Evolutionary conservation across 2,888 invertebrate genomes (phyloP).

Genomic region (Podotricha telesiphe): DNA sequence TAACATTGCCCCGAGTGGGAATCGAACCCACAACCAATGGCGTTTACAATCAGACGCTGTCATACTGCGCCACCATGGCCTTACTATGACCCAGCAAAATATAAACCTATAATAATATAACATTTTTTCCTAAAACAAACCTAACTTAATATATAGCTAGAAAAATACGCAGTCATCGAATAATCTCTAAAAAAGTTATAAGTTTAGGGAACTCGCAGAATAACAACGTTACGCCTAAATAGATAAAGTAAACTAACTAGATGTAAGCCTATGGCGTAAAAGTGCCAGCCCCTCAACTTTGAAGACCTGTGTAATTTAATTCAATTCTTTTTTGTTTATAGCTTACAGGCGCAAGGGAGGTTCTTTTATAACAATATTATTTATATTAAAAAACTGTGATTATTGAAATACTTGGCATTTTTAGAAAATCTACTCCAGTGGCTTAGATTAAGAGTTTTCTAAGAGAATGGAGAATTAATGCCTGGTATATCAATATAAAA

Average conservation of each 20-base stretch:
- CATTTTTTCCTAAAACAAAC: too few species aligned
- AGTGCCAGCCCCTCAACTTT: background rate
- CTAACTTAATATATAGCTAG: too few species aligned
- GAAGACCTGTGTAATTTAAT: slow-evolving; percentile 8
- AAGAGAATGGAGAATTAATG: background rate
- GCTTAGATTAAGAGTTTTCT: background rate
- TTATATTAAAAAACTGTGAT: background rate
- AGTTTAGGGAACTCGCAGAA: background rate
- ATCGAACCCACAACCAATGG: too few species aligned
- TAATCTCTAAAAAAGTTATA: background rate
- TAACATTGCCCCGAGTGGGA: too few species aligned
- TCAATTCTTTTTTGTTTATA: slow-evolving; percentile 8
- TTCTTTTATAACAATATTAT: background rate
- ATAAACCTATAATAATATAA: too few species aligned
- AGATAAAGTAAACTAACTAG: background rate
- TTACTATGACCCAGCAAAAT: too few species aligned
- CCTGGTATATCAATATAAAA: too few species aligned
- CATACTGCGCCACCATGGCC: too few species aligned
- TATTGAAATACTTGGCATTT: background rate
- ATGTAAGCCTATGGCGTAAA: background rate
- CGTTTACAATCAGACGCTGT: too few species aligned
- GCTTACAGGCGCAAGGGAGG: background rate
- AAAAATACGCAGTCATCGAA: background rate
- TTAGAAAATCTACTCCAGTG: background rate
- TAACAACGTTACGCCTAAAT: slow-evolving; percentile 8